phyloP scores from a whole-genome alignment of 2,797 vertebrate species.

The Notoglanidium macrostoma region DNA sequence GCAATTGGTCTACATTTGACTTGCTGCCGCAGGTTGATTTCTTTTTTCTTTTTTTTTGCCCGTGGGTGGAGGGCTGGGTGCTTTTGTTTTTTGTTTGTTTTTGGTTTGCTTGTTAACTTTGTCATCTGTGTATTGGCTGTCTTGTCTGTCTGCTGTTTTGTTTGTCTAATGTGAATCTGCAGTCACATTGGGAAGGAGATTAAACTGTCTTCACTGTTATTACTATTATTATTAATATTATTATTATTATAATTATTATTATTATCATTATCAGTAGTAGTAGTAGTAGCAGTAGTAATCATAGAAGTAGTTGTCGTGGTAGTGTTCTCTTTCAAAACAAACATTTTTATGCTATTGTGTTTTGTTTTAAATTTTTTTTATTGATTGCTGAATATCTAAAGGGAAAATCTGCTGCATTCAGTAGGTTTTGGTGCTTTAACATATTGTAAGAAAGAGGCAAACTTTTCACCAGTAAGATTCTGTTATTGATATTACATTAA shows the following conservation, averaged over 20 bases:
- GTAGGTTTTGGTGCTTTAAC: not conserved
- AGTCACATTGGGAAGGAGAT: not conserved
- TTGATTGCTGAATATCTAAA: not conserved
- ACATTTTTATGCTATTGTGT: not conserved
- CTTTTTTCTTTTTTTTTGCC: not conserved
- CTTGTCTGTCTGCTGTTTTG: not conserved
- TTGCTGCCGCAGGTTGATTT: constrained; percentile 1
- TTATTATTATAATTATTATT: not conserved
- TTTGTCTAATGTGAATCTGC: not conserved
- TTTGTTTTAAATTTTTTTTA: not conserved
- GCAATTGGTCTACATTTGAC: not conserved
- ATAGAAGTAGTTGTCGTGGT: not conserved
- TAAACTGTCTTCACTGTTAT: not conserved
- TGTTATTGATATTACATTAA: not conserved
- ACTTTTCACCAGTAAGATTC: not conserved
- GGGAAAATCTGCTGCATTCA: not conserved
- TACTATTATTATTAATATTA: not conserved
- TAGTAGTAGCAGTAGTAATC: not conserved
- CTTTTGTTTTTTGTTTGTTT: not conserved
- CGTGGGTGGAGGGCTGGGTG: not conserved
- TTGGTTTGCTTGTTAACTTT: not conserved
- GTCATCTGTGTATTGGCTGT: not conserved
- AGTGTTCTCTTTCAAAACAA: not conserved
- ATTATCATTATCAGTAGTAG: not conserved
- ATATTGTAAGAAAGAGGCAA: not conserved